Evolutionary conservation across 2,113 vertebrate genomes (phyloP), one percentile per base, ranked within the genome.

Genomic region (Chionis minor): DNA sequence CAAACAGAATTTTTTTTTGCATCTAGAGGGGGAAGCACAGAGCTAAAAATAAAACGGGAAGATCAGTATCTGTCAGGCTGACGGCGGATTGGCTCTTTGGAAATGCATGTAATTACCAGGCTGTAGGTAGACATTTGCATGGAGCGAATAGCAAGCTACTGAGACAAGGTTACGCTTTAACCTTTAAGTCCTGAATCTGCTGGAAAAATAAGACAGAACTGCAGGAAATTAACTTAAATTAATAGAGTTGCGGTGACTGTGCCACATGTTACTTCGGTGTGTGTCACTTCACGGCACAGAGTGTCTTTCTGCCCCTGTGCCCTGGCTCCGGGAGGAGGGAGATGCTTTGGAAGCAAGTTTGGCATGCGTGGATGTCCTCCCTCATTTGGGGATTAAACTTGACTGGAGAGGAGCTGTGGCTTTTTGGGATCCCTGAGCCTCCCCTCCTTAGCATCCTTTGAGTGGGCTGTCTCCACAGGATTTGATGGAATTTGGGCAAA

Each of bases 81-180:
- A 97, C 98, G 96, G 97, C 98, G 97, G 98, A 99, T 98, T 99
- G 98, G 99, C 98, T 98, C 97, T 98, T 97, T 97, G 98, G 98
- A 98, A 99, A 98, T 99, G 99, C 99, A 99, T 99, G 98, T 99
- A 99, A 99, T 99, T 99, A 99, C 99, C 98, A 98, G 98, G 99
- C 98, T 97, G 97, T 98, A 98, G 98, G 98, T 98, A 98, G 98
- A 98, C 98, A 99, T 98, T 99, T 98, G 98, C 98, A 99, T 98
- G 95, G 95, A 97, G 98, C 96, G 97, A 97, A 95, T 97, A 97
- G 97, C 97, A 95, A 98, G 96, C 97, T 97, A 97, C 97, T 84
- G 96, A 97, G 98, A 97, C 96, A 98, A 98, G 98, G 98, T 98
- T 98, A 98, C 33, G 97, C 97, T 98, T 97, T 98, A 98, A 98